Evolutionary conservation across 1,140 invertebrate species (phyloP).

Genomic region (Heliconius nattereri): DNA sequence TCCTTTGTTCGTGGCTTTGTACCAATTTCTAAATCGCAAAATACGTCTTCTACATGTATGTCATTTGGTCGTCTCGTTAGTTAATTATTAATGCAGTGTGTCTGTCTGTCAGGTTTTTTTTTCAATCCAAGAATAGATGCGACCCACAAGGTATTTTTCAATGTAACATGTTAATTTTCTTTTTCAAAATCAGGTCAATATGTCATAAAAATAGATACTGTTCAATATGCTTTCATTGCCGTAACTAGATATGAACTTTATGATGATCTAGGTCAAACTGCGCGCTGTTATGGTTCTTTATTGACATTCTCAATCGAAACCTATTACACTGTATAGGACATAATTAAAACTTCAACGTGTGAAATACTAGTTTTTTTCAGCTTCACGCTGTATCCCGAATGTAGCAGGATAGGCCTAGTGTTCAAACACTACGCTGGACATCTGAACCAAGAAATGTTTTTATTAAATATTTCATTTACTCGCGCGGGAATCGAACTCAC

Average conservation of each 20-base stretch:
- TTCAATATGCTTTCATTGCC: conserved; percentile 25
- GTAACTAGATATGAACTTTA: conserved; percentile 35
- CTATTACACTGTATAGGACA: background rate
- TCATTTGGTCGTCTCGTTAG: background rate
- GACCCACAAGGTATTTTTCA: background rate
- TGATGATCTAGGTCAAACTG: conserved; percentile 40
- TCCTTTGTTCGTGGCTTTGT: background rate
- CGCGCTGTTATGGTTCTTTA: conserved; percentile 24
- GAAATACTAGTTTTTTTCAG: background rate
- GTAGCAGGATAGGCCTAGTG: too few species aligned
- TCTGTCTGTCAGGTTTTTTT: too few species aligned
- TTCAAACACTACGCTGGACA: too few species aligned
- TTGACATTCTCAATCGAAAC: conserved; percentile 27
- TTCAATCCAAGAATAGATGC: too few species aligned
- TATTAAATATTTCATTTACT: too few species aligned
- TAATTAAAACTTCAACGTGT: background rate
- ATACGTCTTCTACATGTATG: background rate
- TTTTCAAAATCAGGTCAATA: background rate
- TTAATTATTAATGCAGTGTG: background rate
- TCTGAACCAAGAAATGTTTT: too few species aligned
- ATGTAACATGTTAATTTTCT: background rate
- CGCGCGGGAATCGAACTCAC: too few species aligned
- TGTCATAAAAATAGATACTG: conserved; percentile 17
- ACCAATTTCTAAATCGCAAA: background rate
- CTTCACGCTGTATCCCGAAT: too few species aligned